A percentile compares a stretch with the other conserved stretches of the same genome.
These are phyloP conservation scores for Hypanus sabinus DNA, from an alignment of 2,113 vertebrate species.

Conservation along the genomic window DNA sequence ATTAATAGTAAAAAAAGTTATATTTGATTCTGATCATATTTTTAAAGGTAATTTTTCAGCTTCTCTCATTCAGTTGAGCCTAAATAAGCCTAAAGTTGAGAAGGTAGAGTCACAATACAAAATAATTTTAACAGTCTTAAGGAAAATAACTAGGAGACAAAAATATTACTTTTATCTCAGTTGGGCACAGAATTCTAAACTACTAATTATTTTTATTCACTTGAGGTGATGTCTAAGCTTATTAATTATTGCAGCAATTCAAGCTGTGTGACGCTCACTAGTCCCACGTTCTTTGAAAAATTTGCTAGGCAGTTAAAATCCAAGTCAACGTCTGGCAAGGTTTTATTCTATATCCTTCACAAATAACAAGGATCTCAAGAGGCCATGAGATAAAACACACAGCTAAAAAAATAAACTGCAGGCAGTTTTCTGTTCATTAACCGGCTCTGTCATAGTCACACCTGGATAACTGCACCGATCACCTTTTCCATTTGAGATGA, in stretches of 20 bases:
- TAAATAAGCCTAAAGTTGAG: background rate
- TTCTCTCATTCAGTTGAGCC: background rate
- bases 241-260: background rate
- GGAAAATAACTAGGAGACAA: background rate
- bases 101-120: background rate
- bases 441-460: background rate
- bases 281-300: background rate
- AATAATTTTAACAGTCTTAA: background rate
- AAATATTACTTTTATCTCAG: background rate
- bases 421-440: background rate
- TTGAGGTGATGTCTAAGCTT: background rate
- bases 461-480: background rate
- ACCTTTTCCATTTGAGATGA: too few species aligned
- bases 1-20: background rate
- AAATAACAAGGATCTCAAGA: background rate
- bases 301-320: background rate
- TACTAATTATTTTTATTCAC: background rate
- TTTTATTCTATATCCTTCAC: background rate
- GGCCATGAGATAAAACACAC: background rate
- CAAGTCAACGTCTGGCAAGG: background rate
- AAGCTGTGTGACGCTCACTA: background rate
- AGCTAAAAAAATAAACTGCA: background rate
- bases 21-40: background rate
- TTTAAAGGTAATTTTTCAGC: background rate
- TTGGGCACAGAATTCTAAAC: background rate